Evolutionary conservation across 2,113 vertebrate species (phyloP), one percentile per base, ranked within the genome.

Genomic region (Spea bombifrons): DNA sequence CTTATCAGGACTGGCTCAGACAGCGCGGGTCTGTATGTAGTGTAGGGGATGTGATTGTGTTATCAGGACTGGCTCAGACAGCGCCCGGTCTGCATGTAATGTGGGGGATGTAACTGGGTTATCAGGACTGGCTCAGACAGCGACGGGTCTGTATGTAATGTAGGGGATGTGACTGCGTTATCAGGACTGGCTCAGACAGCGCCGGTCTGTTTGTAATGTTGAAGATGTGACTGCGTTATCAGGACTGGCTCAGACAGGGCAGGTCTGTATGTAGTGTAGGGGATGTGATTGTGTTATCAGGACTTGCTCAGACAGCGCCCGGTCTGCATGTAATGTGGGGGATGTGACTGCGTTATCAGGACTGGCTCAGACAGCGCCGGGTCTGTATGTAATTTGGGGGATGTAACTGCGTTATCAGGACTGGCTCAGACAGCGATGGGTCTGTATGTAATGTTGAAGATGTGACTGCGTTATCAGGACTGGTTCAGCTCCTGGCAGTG

Each of bases 311-410:
- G 65, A 12, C 65, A 67, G 5, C 10, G 30, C 30, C 46, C 10
- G 65, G 4, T 67, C 46, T 67, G 8, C 46, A 46, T 4, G 63
- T 65, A 65, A 65, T 65, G 63, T 43, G 10, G 16, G 5, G 44
- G 65, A 67, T 12, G 4, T 5, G 65, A 67, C 65, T 67, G 65
- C 65, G 7, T 44, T 4, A 67, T 64, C 65, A 67, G 65, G 65
- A 67, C 30, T 7, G 65, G 65, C 4, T 46, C 5, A 4, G 5
- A 67, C 65, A 67, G 65, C 3, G 30, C 4, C 46, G 8, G 65
- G 65, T 64, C 8, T 64, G 4, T 64, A 64, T 64, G 4, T 64
- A 17, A 64, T 64, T 5, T 57, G 4, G 7, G 12, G 55, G 12
- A 8, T 57, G 5, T 57, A 8, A 57, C 6, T 13, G 7, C 55